Percentiles rank a stretch among this genome's conserved stretches.
phyloP scores from a whole-genome alignment of 2,113 vertebrate genomes.

The Crypturellus undulatus region DNA sequence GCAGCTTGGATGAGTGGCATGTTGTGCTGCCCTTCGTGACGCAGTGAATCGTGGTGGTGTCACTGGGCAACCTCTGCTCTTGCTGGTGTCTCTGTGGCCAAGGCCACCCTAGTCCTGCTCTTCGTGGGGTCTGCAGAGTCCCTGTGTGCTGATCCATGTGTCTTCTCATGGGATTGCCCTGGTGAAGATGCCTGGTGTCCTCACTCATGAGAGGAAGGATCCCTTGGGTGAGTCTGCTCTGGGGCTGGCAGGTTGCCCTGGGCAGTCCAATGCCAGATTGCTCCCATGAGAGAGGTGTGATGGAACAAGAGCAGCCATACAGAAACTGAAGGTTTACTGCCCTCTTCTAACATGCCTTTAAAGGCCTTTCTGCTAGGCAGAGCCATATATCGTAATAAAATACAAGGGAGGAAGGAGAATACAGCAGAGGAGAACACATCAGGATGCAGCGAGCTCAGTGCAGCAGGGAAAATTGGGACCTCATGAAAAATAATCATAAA shows the following conservation, averaged over 20 bases:
- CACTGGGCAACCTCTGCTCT: fast-evolving
- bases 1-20: fast-evolving
- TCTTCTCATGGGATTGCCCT: not conserved
- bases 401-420: not conserved
- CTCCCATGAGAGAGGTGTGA: not conserved
- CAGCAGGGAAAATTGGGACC: slow-evolving; percentile 1
- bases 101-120: not conserved
- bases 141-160: fast-evolving
- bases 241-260: not conserved
- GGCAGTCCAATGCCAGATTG: not conserved
- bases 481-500: not conserved
- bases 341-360: not conserved
- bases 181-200: not conserved
- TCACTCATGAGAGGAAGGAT: not conserved
- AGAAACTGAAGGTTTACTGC: not conserved
- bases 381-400: not conserved
- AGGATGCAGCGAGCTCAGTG: not conserved
- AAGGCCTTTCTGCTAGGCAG: not conserved
- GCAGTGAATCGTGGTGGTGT: not conserved
- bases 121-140: not conserved
- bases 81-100: not conserved
- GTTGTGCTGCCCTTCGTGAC: not conserved
- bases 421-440: not conserved
- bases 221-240: not conserved
- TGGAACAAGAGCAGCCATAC: not conserved